Percentiles rank a stretch among this genome's conserved stretches.
Evolutionary conservation across 2,797 vertebrate species (phyloP).

Genomic region (Tauraco hartlaubi): DNA sequence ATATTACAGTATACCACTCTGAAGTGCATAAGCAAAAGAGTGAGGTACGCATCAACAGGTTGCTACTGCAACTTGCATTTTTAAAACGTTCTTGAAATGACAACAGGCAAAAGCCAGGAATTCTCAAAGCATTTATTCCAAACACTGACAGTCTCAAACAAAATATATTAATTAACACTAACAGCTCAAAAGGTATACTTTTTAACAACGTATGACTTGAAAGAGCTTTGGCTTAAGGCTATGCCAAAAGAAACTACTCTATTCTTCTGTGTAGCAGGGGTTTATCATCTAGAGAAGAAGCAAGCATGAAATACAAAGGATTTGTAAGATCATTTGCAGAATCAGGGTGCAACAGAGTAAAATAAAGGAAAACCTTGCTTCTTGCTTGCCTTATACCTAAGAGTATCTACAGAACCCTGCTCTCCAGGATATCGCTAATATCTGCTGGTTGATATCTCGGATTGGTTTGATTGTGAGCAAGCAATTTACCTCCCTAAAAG

Average conservation of each 20-base stretch:
- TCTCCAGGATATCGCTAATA: background rate
- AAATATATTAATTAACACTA: background rate
- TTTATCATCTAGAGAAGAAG: background rate
- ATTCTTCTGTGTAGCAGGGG: background rate
- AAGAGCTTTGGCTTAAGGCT: background rate
- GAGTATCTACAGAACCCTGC: background rate
- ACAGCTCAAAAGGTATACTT: background rate
- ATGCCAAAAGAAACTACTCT: background rate
- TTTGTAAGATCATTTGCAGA: background rate
- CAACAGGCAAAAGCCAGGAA: background rate
- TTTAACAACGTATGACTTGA: background rate
- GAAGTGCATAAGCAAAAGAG: background rate
- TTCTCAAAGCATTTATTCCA: background rate
- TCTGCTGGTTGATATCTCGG: background rate
- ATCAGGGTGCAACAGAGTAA: background rate
- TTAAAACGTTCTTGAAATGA: background rate
- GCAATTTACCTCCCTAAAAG: background rate
- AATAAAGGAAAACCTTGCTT: background rate
- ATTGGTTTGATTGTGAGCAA: background rate
- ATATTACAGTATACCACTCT: background rate
- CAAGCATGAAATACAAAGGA: background rate
- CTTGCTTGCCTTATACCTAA: background rate
- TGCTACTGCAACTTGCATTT: background rate
- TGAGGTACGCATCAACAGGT: background rate
- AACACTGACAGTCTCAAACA: background rate